Evolutionary conservation across 1,140 invertebrate genomes (phyloP), one percentile per base, ranked within the genome.

Genomic region (Tenebrio molitor): DNA sequence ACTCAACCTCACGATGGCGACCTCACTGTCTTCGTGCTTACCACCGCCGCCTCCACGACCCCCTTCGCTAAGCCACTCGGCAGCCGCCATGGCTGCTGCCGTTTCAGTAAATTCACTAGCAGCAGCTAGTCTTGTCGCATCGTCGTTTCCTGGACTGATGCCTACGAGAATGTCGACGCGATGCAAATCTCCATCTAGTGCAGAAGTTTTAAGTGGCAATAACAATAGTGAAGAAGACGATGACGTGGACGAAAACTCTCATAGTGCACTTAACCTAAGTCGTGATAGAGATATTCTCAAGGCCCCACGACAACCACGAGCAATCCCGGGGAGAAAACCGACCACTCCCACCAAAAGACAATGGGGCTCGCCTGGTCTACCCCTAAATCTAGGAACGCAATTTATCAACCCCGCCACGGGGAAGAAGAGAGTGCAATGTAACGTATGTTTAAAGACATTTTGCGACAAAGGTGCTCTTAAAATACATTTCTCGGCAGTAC

Each of bases 391-490:
- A 68, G 94, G 94, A 1, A 95, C 93, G 0, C 92, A 95, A 75
- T 93, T 95, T 69, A 95, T 96, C 53, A 97, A 97, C 81, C 95
- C 95, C 0, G 89, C 94, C 0, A 95, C 94, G 0, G 95, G 95
- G 0, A 97, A 97, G 84, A 98, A 99, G 82, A 88, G 98, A 71
- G 98, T 99, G 2, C 95, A 99, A 81, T 99, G 98, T 84, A 97
- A 97, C 79, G 96, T 97, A 25, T 99, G 98, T 82, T 87, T 98
- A 62, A 99, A 99, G 84, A 99, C 97, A 21, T 99, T 99, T 85
- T 99, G 98, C 87, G 98, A 99, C 87, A 99, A 99, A 86, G 97
- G 97, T 63, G 98, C 98, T 0, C 87, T 99, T 0, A 99, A 99
- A 85, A 99, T 99, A 16, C 98, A 99, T 82, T 99, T 99, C 81